Percentiles rank a stretch among this genome's conserved stretches.
Conservation (phyloP, 2,797 vertebrate species). For the Channa striata region DNA sequence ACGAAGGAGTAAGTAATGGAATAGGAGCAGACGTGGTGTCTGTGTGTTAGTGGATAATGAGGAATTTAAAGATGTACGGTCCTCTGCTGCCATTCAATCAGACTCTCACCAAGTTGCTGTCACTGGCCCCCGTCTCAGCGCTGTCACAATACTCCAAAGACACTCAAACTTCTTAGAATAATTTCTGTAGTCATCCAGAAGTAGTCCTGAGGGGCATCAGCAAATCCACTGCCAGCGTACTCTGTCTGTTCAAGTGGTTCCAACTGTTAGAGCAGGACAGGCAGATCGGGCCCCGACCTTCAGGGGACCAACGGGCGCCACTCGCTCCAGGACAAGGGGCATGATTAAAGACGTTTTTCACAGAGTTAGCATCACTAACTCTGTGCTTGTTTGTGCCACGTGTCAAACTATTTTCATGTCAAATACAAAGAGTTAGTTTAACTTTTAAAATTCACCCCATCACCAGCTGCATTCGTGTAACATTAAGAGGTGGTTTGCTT, state of each 20-base stretch:
- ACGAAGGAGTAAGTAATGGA: slow-evolving; percentile 79
- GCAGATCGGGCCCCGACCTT: neutral
- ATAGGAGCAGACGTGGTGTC: slow-evolving; percentile 77
- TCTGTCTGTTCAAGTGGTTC: neutral
- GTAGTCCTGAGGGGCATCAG: slow-evolving; percentile 15
- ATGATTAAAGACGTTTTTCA: too few relatives aligned
- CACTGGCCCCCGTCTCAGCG: slow-evolving; percentile 56
- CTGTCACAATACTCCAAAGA: slow-evolving; percentile 55
- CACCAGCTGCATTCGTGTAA: too few relatives aligned
- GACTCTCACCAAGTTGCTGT: slow-evolving; percentile 46
- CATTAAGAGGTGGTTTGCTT: too few relatives aligned
- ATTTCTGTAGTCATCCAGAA: slow-evolving; percentile 35
- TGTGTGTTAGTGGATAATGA: slow-evolving; percentile 82
- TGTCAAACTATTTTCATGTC: too few relatives aligned
- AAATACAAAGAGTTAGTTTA: too few relatives aligned
- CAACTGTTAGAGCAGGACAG: neutral
- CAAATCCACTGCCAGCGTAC: slow-evolving; percentile 21
- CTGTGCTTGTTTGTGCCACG: too few relatives aligned
- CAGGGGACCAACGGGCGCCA: neutral
- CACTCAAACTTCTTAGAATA: slow-evolving; percentile 48
- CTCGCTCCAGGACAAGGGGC: neutral
- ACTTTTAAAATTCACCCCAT: too few relatives aligned
- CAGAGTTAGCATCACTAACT: too few relatives aligned
- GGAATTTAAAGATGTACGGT: slow-evolving; percentile 78
- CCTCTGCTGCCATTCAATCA: slow-evolving; percentile 75